Evolutionary conservation across 2,888 invertebrate genomes (phyloP).

Genomic region (Cybosia mesomella): DNA sequence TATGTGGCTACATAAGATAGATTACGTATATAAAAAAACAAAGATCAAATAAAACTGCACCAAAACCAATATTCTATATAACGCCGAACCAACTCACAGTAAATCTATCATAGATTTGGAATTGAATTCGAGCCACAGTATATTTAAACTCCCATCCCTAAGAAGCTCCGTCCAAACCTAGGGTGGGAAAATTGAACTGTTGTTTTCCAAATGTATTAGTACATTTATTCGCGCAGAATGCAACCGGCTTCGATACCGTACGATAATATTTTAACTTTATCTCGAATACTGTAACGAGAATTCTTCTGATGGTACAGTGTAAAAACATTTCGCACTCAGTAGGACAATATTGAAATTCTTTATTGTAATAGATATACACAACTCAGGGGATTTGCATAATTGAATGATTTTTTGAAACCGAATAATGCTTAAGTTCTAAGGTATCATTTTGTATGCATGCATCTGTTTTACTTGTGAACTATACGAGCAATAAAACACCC

Average conservation of each 20-base stretch:
- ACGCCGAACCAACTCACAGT: slow-evolving; percentile 15
- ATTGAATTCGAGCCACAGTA: slow-evolving; percentile 49
- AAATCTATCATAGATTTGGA: slow-evolving; percentile 29
- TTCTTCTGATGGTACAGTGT: slow-evolving; percentile 59
- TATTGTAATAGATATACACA: not conserved
- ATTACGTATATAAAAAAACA: not conserved
- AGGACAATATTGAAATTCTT: slow-evolving; percentile 8
- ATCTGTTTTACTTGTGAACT: too few relatives aligned
- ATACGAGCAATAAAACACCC: too few relatives aligned
- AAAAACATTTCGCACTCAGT: slow-evolving; percentile 34
- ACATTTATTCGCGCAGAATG: slow-evolving; percentile 76
- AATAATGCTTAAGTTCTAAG: not conserved
- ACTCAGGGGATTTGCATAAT: too few relatives aligned
- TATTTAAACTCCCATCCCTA: slow-evolving; percentile 45
- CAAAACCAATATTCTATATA: slow-evolving; percentile 11
- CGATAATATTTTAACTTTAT: slow-evolving; percentile 85
- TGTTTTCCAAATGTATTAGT: slow-evolving; percentile 83
- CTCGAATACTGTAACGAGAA: slow-evolving; percentile 78
- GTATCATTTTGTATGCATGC: too few relatives aligned
- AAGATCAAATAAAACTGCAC: slow-evolving; percentile 3
- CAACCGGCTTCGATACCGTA: slow-evolving; percentile 73
- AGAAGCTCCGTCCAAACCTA: slow-evolving; percentile 49
- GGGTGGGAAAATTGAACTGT: slow-evolving; percentile 76
- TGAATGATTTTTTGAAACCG: not conserved
- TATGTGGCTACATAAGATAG: too few relatives aligned